Evolutionary conservation across 2,888 invertebrate genomes (phyloP).

Genomic region (Brachynemurus nebulosus): DNA sequence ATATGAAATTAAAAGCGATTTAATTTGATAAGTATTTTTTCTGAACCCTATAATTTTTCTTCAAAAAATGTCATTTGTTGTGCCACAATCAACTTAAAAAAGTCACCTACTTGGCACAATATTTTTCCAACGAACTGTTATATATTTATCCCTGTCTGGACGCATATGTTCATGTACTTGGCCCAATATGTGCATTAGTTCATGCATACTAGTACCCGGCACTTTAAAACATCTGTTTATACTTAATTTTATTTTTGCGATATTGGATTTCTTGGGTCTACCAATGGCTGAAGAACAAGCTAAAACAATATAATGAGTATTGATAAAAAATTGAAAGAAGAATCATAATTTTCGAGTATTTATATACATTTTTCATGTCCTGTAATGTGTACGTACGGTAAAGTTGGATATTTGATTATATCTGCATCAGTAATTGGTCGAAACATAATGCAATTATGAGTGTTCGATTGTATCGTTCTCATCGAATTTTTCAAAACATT

Average conservation of each 20-base stretch:
- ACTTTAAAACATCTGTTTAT: constrained; percentile 22
- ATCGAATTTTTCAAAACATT: constrained; percentile 23
- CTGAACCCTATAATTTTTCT: no score
- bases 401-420: background rate
- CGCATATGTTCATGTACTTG: constrained; percentile 29
- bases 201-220: constrained; percentile 28
- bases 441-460: constrained; percentile 24
- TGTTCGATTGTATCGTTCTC: constrained; percentile 22
- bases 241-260: constrained; percentile 23
- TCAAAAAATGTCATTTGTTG: no score
- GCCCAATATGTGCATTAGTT: constrained; percentile 28
- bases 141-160: constrained; percentile 27
- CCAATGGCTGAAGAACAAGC: constrained; percentile 28
- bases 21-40: no score
- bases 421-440: constrained; percentile 10
- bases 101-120: constrained; percentile 23
- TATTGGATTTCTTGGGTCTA: constrained; percentile 20
- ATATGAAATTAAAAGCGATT: no score
- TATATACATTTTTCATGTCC: background rate
- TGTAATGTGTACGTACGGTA: background rate
- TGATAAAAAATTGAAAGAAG: background rate
- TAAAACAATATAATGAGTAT: background rate
- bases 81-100: no score
- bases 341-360: background rate
- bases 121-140: constrained; percentile 27